Evolutionary conservation across 2,797 vertebrate genomes (phyloP), one percentile per base, ranked within the genome.

Genomic region (Oreortyx pictus): DNA sequence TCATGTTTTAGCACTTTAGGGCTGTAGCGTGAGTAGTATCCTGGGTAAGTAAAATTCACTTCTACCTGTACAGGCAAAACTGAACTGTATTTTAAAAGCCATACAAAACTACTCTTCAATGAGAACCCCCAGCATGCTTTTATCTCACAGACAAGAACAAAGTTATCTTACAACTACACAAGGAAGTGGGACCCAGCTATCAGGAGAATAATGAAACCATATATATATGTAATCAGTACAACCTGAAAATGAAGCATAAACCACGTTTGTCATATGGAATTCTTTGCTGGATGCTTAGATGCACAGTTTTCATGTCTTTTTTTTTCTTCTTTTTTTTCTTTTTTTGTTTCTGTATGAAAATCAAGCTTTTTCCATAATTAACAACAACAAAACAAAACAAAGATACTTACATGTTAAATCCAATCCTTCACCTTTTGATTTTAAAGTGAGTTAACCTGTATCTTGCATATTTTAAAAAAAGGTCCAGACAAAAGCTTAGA

Each of bases 391-490:
- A 67, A 39, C 37, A 90, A 7, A 20, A 75, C 59, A 39, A 82
- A 89, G 31, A 65, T 82, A 93, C 49, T 66, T 85, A 93, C 73
- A 90, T 60, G 66, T 95, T 94, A 95, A 94, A 91, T 82, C 41
- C 60, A 82, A 50, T 83, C 19, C 49, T 88, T 92, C 39, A 68
- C 90, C 27, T 85, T 95, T 78, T 94, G 57, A 77, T 93, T 88
- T 94, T 88, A 90, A 87, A 96, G 88, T 65, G 14, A 91, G 11
- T 56, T 67, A 79, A 82, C 37, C 24, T 73, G 44, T 60, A 22
- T 61, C 84, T 83, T 90, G 72, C 61, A 74, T 91, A 93, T 92
- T 95, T 71, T 22, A n/a, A 95, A 95, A 97, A 96, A 92, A 91
- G 41, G 17, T 66, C 14, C 35, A 91, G 88, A 84, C 89, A 54